Evolutionary conservation across 2,888 invertebrate genomes (phyloP).

Genomic region (Acanthacorydalis orientalis): DNA sequence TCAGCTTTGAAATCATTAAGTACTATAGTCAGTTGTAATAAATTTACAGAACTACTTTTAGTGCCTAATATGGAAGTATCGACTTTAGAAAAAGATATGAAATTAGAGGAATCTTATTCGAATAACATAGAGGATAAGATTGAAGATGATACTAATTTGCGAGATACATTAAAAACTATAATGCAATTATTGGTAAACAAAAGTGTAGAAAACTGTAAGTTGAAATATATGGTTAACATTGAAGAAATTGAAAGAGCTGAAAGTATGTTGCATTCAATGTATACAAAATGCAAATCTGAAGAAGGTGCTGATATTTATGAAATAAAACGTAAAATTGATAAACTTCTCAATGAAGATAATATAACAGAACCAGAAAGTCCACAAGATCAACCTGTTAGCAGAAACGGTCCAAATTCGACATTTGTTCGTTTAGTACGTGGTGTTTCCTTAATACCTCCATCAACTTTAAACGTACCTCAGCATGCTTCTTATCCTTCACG

Average conservation of each 20-base stretch:
- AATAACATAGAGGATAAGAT: conserved; percentile 7
- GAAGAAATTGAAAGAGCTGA: conserved; percentile 31
- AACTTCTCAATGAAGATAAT: conserved; percentile 9
- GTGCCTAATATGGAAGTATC: conserved; percentile 22
- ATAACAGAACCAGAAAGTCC: background rate
- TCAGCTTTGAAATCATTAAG: conserved; percentile 36
- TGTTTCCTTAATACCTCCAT: conserved; percentile 14
- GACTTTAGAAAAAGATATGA: conserved; percentile 9
- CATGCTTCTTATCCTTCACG: conserved; percentile 13
- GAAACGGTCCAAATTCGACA: conserved; percentile 1
- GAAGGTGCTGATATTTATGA: conserved; percentile 21
- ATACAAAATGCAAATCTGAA: conserved; percentile 22
- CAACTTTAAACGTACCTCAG: conserved; percentile 12
- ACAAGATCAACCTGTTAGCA: background rate
- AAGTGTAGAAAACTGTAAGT: conserved; percentile 27
- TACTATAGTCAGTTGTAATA: conserved; percentile 31
- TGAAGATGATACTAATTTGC: conserved; percentile 13
- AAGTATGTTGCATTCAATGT: conserved; percentile 27
- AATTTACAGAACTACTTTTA: conserved; percentile 35
- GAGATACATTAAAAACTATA: conserved; percentile 20
- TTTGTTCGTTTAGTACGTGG: conserved; percentile 7
- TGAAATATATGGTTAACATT: conserved; percentile 26
- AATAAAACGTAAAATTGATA: conserved; percentile 17
- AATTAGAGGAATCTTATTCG: conserved; percentile 10
- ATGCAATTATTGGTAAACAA: conserved; percentile 27